Base-by-base conservation (phyloP, 1,140 invertebrate species). In the Hestina assimilis region DNA sequence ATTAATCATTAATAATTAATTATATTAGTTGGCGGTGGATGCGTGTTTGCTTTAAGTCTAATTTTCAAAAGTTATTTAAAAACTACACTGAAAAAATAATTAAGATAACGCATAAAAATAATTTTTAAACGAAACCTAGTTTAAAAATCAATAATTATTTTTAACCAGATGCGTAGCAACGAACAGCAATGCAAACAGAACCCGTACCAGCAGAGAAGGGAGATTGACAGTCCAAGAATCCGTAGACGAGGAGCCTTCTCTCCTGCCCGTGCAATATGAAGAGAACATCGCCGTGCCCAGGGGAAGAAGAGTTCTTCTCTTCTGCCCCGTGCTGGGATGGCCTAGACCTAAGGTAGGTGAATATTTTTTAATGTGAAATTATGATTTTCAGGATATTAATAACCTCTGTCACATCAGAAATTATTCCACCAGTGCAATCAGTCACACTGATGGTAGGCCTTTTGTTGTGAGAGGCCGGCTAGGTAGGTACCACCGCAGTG, bases 91-190 rank as follows among this genome's bases (percentile, higher is more conserved):
- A n/a, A n/a, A n/a, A n/a, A n/a, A n/a, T n/a, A n/a, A n/a, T n/a
- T n/a, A n/a, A n/a, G 8, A 8, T 26, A 5, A 9, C 6, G 5
- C 24, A 8, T 26, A 26, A 26, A 5, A 8, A 9, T 26, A 26
- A 8, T 26, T 3, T 26, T 1, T 9, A 26, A 8, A 8, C 9
- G 9, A 26, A 5, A 4, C 24, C 9, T 26, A 4, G 3, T 23
- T 24, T 24, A 24, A 8, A 26, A 9, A 2, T 26, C n/a, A 9
- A 6, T 28, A 28, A 9, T 28, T 15, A 28, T 60, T 38, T 45
- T 41, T 50, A 7, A 33, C 17, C 71, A 88, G 85, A 54, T 89
- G 87, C 47, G 72, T 69, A 59, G 85, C 82, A 33, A 77, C 61
- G 1, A 89, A 89, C 41, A 23, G 50, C 4, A 31, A 72, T 4